Percentiles rank a stretch among this genome's conserved stretches.
Conservation (phyloP, 2,113 vertebrate genomes). For the Scomber colias region DNA sequence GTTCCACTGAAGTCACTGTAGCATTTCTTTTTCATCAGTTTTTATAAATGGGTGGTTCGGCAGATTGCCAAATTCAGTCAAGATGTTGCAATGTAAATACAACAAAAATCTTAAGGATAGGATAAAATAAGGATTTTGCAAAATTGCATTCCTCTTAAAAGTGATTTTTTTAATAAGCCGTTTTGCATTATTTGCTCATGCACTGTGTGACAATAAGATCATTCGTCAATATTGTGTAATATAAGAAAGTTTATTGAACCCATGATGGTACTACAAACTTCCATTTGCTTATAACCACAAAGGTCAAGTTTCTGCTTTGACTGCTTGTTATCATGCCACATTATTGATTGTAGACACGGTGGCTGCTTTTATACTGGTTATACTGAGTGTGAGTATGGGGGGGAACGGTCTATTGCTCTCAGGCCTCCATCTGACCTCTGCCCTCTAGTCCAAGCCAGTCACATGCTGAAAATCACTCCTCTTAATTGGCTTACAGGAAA, state of each 20-base stretch:
- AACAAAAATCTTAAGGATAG: no score
- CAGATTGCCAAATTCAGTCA: no score
- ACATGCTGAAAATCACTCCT: neutral
- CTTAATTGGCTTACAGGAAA: no score
- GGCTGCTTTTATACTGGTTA: slow-evolving; percentile 13
- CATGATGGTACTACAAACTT: slow-evolving; percentile 5
- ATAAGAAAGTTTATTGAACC: slow-evolving; percentile 25
- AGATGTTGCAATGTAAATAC: no score
- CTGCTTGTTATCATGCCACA: slow-evolving; percentile 47
- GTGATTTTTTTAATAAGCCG: neutral
- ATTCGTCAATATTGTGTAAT: neutral
- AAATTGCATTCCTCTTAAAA: no score
- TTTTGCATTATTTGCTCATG: slow-evolving; percentile 18
- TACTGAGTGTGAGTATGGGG: slow-evolving; percentile 23
- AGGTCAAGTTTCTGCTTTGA: slow-evolving; percentile 42
- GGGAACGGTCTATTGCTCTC: slow-evolving; percentile 1
- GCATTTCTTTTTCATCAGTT: neutral
- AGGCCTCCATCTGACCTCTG: slow-evolving; percentile 15
- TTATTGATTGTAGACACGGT: slow-evolving; percentile 53
- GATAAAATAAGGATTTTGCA: no score
- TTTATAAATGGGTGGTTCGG: neutral
- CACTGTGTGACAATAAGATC: neutral
- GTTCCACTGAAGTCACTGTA: neutral
- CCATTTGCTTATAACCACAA: slow-evolving; percentile 29
- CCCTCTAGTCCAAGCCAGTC: neutral